Evolutionary conservation across 2,888 invertebrate species (phyloP).

Genomic region (Lymantria monacha): DNA sequence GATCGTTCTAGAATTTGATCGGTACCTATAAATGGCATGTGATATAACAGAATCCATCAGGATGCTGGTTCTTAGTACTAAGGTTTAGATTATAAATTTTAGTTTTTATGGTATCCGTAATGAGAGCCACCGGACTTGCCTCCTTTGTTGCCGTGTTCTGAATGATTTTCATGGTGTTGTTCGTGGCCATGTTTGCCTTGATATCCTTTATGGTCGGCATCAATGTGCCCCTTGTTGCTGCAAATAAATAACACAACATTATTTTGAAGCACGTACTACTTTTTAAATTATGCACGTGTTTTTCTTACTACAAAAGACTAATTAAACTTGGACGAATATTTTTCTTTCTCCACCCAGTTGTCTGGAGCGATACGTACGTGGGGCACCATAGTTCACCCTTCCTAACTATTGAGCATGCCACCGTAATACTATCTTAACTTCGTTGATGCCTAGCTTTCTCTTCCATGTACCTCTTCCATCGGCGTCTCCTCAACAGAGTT

Average conservation of each 20-base stretch:
- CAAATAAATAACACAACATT: slow-evolving; percentile 28
- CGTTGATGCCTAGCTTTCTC: too few relatives aligned
- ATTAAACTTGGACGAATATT: too few relatives aligned
- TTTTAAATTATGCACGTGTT: background rate
- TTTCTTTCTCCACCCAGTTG: too few relatives aligned
- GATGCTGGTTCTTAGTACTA: slow-evolving; percentile 16
- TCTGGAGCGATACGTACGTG: too few relatives aligned
- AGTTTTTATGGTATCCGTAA: slow-evolving; percentile 70
- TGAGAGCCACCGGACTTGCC: slow-evolving; percentile 80
- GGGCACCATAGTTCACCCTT: too few relatives aligned
- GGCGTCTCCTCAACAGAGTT: too few relatives aligned
- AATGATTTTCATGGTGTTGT: slow-evolving; percentile 82
- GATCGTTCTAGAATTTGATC: background rate
- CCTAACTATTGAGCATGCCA: too few relatives aligned
- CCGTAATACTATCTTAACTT: too few relatives aligned
- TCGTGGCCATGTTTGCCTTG: slow-evolving; percentile 84
- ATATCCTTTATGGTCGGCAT: slow-evolving; percentile 85
- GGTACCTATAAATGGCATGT: slow-evolving; percentile 24
- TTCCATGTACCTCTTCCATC: too few relatives aligned
- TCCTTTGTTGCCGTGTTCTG: slow-evolving; percentile 83
- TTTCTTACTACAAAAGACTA: too few relatives aligned
- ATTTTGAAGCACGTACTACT: too few relatives aligned
- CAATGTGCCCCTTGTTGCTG: slow-evolving; percentile 85
- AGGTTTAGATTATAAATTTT: slow-evolving; percentile 22
- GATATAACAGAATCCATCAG: slow-evolving; percentile 18